phyloP scores from a whole-genome alignment of 2,113 vertebrate species.

The Triplophysa tibetana region DNA sequence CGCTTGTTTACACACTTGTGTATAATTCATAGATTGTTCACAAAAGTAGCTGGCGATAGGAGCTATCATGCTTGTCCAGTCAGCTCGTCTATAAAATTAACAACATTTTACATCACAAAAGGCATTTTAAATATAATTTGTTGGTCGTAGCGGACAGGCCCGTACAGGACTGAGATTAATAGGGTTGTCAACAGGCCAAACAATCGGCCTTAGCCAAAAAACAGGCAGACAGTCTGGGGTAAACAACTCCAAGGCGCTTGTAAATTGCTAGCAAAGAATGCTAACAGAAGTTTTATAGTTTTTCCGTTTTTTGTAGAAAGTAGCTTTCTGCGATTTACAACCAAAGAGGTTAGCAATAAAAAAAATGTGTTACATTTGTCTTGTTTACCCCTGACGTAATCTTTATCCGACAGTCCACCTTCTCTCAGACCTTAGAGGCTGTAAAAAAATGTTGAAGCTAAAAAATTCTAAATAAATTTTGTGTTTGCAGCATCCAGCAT shows the following conservation, averaged over 20 bases:
- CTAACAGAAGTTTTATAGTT: not conserved
- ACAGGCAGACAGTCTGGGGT: not conserved
- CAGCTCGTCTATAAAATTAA: slow-evolving; percentile 7
- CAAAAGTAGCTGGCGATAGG: slow-evolving; percentile 42
- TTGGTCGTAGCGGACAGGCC: not conserved
- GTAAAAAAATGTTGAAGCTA: no score
- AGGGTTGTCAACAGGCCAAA: slow-evolving; percentile 31
- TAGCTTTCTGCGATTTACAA: not conserved
- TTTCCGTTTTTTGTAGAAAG: not conserved
- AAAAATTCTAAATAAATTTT: no score
- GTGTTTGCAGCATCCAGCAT: no score
- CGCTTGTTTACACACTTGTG: slow-evolving; percentile 16
- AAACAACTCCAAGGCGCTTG: slow-evolving; percentile 16
- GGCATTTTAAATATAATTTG: slow-evolving; percentile 28
- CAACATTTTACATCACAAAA: slow-evolving; percentile 41
- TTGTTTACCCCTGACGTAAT: no score
- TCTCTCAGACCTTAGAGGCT: no score
- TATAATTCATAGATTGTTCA: slow-evolving; percentile 46
- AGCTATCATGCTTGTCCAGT: slow-evolving; percentile 49
- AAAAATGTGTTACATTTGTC: no score
- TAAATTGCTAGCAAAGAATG: not conserved
- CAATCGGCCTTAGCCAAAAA: slow-evolving; percentile 17
- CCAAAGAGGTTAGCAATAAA: no score
- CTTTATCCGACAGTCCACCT: no score
- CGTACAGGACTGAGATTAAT: slow-evolving; percentile 33